Evolutionary conservation across 2,113 vertebrate genomes (phyloP).

Genomic region (Peucedramus taeniatus): DNA sequence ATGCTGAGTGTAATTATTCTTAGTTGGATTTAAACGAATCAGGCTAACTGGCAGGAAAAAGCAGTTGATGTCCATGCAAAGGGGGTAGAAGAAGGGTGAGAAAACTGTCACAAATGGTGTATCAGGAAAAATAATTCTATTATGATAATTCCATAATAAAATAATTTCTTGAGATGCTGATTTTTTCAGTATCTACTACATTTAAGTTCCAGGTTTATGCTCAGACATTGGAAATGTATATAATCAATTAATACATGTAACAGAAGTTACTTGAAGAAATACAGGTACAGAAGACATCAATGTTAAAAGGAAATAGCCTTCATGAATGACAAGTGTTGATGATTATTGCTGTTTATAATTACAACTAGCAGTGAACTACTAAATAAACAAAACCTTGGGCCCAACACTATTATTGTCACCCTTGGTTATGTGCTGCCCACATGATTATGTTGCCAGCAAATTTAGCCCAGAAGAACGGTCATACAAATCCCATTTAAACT

Average conservation of each 20-base stretch:
- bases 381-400: not conserved
- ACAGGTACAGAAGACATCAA: not conserved
- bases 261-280: not conserved
- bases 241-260: not conserved
- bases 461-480: not conserved
- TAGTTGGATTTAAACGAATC: not conserved
- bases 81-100: not conserved
- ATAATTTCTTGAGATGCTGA: not conserved
- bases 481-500: not conserved
- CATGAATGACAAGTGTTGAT: not conserved
- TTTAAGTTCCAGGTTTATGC: not conserved
- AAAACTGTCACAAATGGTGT: not conserved
- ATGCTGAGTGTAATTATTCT: not conserved
- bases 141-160: not conserved
- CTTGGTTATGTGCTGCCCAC: not conserved
- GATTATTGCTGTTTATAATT: not conserved
- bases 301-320: not conserved
- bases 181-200: not conserved
- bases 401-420: accelerated
- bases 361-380: not conserved
- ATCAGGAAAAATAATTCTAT: not conserved
- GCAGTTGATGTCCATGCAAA: not conserved
- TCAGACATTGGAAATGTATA: not conserved
- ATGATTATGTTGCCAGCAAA: not conserved
- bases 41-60: not conserved